Base-by-base conservation (phyloP, 2,113 vertebrate genomes). In the Phoxinus phoxinus region DNA sequence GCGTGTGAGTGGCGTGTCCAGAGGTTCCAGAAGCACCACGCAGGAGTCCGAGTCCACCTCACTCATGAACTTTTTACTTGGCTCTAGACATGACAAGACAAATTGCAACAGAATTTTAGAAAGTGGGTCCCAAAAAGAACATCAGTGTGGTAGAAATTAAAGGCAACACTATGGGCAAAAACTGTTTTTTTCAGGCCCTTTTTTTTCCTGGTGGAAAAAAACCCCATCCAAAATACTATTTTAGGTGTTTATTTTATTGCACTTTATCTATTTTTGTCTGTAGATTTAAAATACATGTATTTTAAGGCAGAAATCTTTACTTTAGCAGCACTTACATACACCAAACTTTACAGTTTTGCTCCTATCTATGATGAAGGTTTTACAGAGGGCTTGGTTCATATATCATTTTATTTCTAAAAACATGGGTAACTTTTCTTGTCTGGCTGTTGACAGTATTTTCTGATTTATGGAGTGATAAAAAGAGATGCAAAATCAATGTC, bases 1-100 rank as follows among this genome's bases (percentile, higher is more conserved):
- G 37, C 93, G 94, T 0, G 96, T 96, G 17, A 94, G 88, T 0
- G 95, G 88, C 0, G 94, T 96, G 89, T 97, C 96, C 90, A 99
- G 92, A 15, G 92, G 94, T 83, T 98, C 95, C 61, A 99, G 91
- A 13, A 99, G 89, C 87, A 99, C 81, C 85, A 99, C 80, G 0
- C 96, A 95, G 0, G 96, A 96, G 15, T 93, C 90, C 0, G 94
- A 89, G 0, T 79, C 91, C 56, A 98, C 93, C 8, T 61, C 92
- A 25, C 92, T 94, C 79, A 97, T 92, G 23, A 95, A 30, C 83
- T 89, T 95, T 69, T 93, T 87, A 67, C 94, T 93, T 9, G 95
- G 94, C 17, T 93, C 98, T 99, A 91, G n/a, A 91, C 74, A 63
- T 48, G 87, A 72, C 78, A 17, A 15, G 17, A 71, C 12, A 35